Percentiles rank a stretch among this genome's conserved stretches.
Conservation (phyloP, 2,888 invertebrate species). For the Punctoribates punctum region DNA sequence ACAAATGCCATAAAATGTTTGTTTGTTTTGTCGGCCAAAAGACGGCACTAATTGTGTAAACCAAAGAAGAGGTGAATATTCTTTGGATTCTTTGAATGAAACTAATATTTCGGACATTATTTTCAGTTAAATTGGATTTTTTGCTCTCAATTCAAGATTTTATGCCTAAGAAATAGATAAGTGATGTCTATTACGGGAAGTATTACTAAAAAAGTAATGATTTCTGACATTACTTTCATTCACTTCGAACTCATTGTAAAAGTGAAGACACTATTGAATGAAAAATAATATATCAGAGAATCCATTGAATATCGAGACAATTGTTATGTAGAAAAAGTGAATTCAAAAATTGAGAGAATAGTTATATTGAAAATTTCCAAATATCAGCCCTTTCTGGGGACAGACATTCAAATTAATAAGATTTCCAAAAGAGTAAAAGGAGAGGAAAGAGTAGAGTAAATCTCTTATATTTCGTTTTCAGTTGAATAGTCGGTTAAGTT, state of each 20-base stretch:
- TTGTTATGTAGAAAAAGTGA: neutral
- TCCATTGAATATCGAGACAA: too few species aligned
- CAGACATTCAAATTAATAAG: neutral
- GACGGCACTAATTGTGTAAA: neutral
- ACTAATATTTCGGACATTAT: neutral
- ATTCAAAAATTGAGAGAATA: neutral
- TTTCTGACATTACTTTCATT: too few species aligned
- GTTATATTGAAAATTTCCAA: neutral
- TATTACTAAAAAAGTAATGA: too few species aligned
- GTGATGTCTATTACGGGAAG: too few species aligned
- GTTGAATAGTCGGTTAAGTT: neutral
- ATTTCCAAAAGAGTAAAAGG: neutral
- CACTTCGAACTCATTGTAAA: too few species aligned
- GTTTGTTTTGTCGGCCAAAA: neutral
- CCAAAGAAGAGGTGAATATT: neutral
- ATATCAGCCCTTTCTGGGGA: neutral
- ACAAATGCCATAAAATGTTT: neutral
- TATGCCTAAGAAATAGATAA: too few species aligned
- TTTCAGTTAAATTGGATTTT: neutral
- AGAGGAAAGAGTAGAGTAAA: neutral
- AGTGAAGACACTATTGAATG: too few species aligned
- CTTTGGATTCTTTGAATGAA: neutral
- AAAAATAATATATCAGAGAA: too few species aligned
- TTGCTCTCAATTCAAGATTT: too few species aligned
- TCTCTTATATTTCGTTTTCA: conserved; percentile 1